A percentile compares a stretch with the other conserved stretches of the same genome.
Evolutionary conservation across 2,113 vertebrate genomes (phyloP).

Genomic region (Bubalus kerabau): DNA sequence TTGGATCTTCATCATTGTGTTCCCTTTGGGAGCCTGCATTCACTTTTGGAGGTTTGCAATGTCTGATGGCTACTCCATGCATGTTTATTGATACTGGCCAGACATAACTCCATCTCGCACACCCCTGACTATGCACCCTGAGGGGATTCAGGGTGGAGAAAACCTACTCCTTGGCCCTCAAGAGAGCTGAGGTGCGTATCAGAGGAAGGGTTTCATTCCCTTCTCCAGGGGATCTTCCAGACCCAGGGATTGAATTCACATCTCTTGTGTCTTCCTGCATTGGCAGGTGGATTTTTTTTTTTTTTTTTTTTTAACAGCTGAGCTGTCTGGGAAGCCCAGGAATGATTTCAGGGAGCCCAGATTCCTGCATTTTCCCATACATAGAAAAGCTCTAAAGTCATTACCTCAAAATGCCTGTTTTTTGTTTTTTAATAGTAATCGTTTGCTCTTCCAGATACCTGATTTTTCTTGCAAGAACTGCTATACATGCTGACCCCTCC

Average conservation of each 20-base stretch:
- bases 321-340: not conserved
- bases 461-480: not conserved
- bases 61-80: not conserved
- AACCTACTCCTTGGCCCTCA: rapidly evolving
- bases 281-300: not conserved
- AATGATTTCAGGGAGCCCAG: not conserved
- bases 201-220: not conserved
- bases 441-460: not conserved
- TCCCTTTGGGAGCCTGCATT: not conserved
- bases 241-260: rapidly evolving
- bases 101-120: not conserved
- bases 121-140: not conserved
- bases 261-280: not conserved
- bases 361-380: not conserved
- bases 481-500: not conserved
- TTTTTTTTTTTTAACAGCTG: not conserved
- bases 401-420: not conserved
- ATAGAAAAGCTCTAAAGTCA: not conserved
- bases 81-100: not conserved
- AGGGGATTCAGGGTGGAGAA: not conserved
- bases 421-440: not conserved
- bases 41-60: not conserved
- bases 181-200: not conserved
- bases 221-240: not conserved
- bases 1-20: not conserved